Conservation (phyloP, 1,140 invertebrate genomes). For the Aphelinus atriplicis region DNA sequence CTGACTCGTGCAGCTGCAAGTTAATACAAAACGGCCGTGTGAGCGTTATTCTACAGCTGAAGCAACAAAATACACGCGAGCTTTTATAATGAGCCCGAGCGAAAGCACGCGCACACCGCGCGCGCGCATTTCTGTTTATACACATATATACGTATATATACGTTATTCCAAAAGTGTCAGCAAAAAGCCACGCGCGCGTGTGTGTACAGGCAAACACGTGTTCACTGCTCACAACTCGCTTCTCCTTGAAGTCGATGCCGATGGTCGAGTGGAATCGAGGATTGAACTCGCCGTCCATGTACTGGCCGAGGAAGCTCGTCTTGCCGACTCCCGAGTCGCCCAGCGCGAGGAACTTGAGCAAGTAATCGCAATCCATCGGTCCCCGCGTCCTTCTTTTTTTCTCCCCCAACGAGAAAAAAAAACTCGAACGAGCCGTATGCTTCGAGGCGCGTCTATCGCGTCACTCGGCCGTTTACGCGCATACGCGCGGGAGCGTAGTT, state of each 20-base stretch:
- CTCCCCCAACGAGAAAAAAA: too few relatives aligned
- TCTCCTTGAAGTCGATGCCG: slow-evolving; percentile 97
- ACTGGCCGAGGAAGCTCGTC: slow-evolving; percentile 93
- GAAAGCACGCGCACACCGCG: too few relatives aligned
- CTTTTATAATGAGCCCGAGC: background rate
- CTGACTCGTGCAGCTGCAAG: slow-evolving; percentile 77
- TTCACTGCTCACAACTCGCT: slow-evolving; percentile 81
- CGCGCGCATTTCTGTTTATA: too few relatives aligned
- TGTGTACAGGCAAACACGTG: too few relatives aligned
- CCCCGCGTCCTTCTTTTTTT: slow-evolving; percentile 2
- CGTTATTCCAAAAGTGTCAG: too few relatives aligned
- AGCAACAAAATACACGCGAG: slow-evolving; percentile 37
- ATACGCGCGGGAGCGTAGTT: background rate
- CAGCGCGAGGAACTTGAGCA: slow-evolving; percentile 94
- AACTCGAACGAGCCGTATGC: too few relatives aligned
- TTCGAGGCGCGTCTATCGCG: background rate
- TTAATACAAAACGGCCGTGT: too few relatives aligned
- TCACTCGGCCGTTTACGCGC: background rate
- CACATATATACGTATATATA: too few relatives aligned
- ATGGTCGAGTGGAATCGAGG: slow-evolving; percentile 96
- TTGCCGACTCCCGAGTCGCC: slow-evolving; percentile 95
- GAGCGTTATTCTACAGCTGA: slow-evolving; percentile 25
- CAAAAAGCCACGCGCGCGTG: too few relatives aligned
- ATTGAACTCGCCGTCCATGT: slow-evolving; percentile 93
- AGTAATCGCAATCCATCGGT: slow-evolving; percentile 91